These are phyloP conservation scores for Carcina quercana DNA, from an alignment of 2,888 invertebrate genomes.

Conservation along the genomic window DNA sequence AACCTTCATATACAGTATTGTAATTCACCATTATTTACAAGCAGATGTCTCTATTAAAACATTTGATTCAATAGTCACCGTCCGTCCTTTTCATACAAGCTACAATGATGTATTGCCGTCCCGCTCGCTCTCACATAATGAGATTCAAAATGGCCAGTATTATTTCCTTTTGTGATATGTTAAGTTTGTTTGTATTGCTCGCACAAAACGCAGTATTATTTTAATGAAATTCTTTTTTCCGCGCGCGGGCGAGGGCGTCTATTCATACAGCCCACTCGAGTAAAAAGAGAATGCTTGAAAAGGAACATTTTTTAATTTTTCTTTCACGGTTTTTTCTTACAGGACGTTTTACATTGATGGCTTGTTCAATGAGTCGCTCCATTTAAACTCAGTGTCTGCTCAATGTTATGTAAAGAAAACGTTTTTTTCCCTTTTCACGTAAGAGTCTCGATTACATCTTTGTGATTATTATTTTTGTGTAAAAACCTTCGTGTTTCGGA, in stretches of 20 bases:
- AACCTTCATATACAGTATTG: no score
- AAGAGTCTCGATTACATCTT: conserved; percentile 31
- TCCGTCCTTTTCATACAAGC: conserved; percentile 28
- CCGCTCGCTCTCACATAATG: conserved; percentile 36
- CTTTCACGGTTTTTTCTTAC: conserved; percentile 34
- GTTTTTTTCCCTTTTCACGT: conserved; percentile 16
- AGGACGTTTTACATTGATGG: conserved; percentile 36
- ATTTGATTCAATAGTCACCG: conserved; percentile 19
- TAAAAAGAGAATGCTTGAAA: conserved; percentile 9
- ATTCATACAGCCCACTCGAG: conserved; percentile 14
- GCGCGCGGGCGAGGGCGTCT: conserved; percentile 30
- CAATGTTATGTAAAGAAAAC: conserved; percentile 28
- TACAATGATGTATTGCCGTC: conserved; percentile 27
- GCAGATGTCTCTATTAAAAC: conserved; percentile 49
- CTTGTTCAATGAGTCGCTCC: conserved; percentile 37
- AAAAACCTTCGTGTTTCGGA: no score
- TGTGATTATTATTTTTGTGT: no score
- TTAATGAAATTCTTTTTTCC: conserved; percentile 43
- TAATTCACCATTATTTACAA: conserved; percentile 36
- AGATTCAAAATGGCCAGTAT: conserved; percentile 61
- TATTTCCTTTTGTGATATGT: conserved; percentile 25
- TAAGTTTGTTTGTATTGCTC: conserved; percentile 35
- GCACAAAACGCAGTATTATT: conserved; percentile 36
- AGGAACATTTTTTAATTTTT: conserved; percentile 22
- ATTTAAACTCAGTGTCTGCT: conserved; percentile 30